A percentile compares a stretch with the other conserved stretches of the same genome.
phyloP scores from a whole-genome alignment of 2,797 vertebrate genomes.

The Pipistrellus nathusii region DNA sequence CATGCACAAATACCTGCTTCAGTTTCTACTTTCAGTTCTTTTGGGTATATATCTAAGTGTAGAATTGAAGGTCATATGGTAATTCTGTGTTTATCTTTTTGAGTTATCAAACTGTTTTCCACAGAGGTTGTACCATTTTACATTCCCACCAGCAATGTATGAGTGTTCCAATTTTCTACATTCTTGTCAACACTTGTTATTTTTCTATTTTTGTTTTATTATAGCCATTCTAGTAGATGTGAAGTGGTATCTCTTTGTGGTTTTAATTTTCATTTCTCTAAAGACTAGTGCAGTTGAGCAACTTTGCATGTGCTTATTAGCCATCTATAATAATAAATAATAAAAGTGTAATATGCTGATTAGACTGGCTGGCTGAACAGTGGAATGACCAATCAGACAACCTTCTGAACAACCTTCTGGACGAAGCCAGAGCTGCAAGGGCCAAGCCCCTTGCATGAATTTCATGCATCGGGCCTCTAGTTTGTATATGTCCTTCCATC shows the following conservation, averaged over 20 bases:
- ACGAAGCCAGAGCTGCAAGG: too few species aligned
- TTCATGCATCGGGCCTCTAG: too few species aligned
- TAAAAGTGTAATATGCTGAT: too few species aligned
- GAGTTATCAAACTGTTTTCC: background rate
- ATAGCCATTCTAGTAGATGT: background rate
- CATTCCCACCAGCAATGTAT: background rate
- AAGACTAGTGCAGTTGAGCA: background rate
- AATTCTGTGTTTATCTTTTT: conserved; percentile 27
- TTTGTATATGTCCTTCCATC: background rate
- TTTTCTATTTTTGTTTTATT: background rate
- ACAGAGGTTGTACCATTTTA: background rate
- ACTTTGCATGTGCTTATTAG: conserved; percentile 22
- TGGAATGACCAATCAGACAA: too few species aligned
- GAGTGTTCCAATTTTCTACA: conserved; percentile 6
- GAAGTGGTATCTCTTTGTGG: background rate
- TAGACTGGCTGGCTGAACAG: too few species aligned
- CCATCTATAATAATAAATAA: background rate
- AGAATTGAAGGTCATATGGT: background rate
- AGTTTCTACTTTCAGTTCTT: background rate
- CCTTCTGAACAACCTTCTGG: too few species aligned
- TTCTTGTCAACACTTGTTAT: background rate
- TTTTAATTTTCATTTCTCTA: background rate
- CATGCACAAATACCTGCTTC: background rate
- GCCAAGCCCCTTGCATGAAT: too few species aligned
- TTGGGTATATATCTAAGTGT: background rate